Percentiles rank a stretch among this genome's conserved stretches.
These are phyloP conservation scores for Sebastes matsubarae DNA, from an alignment of 2,797 vertebrate genomes.

Conservation along the genomic window DNA sequence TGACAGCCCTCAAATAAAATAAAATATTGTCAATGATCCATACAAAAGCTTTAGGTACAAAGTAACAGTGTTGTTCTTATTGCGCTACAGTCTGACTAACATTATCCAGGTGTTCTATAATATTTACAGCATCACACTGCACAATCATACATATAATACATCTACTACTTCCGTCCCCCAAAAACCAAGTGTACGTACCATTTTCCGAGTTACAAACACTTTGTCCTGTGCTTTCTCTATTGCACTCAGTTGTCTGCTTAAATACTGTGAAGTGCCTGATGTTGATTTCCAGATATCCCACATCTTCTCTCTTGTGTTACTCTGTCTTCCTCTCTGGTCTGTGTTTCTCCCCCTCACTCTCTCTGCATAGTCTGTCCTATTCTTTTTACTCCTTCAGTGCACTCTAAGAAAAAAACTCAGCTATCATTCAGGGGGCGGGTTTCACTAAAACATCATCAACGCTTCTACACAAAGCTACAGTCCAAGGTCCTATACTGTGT, in stretches of 20 bases:
- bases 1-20: neutral
- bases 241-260: slow-evolving; percentile 32
- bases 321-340: neutral
- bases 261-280: slow-evolving; percentile 32
- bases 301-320: slow-evolving; percentile 31
- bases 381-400: neutral
- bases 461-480: slow-evolving; percentile 12
- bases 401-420: slow-evolving; percentile 11
- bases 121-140: neutral
- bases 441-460: slow-evolving; percentile 26
- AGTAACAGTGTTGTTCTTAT: neutral
- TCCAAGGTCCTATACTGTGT: slow-evolving; percentile 2
- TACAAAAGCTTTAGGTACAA: neutral
- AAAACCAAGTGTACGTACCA: slow-evolving; percentile 47
- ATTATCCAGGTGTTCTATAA: neutral
- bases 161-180: neutral
- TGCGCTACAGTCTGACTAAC: neutral
- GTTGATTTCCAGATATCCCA: slow-evolving; percentile 60
- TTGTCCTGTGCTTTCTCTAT: slow-evolving; percentile 32
- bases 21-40: neutral
- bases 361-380: slow-evolving; percentile 2
- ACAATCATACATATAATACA: neutral
- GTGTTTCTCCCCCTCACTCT: neutral
- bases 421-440: slow-evolving; percentile 34
- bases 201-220: slow-evolving; percentile 37